These are phyloP conservation scores for Ahaetulla prasina DNA, from an alignment of 2,113 vertebrate species.

Conservation along the genomic window DNA sequence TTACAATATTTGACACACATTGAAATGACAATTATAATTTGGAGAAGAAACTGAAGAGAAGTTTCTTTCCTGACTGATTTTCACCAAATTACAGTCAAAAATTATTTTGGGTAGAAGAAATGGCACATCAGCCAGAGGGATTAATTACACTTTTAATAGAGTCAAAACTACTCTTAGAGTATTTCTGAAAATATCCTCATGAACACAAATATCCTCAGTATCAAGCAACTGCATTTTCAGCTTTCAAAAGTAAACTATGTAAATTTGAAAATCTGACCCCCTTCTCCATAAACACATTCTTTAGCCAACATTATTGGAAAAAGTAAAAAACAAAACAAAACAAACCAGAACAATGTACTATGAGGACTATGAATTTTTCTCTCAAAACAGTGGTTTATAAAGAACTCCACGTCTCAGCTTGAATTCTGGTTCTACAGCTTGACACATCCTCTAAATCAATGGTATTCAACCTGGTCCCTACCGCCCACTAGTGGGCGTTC, in stretches of 20 bases:
- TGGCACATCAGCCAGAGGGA: not conserved
- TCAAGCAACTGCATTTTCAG: not conserved
- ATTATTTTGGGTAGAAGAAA: not conserved
- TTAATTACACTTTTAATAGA: not conserved
- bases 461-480: too few species aligned
- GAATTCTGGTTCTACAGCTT: not conserved
- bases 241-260: not conserved
- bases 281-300: not conserved
- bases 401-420: not conserved
- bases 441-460: not conserved
- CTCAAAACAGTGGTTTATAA: fast-evolving
- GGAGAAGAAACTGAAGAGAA: not conserved
- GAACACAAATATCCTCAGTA: too few species aligned
- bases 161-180: not conserved
- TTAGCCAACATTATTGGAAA: not conserved
- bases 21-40: not conserved
- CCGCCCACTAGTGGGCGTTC: too few species aligned
- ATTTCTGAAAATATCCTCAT: not conserved
- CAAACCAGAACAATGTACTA: not conserved
- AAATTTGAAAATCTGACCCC: not conserved
- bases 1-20: not conserved
- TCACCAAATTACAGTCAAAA: not conserved
- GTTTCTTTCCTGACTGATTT: not conserved
- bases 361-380: not conserved
- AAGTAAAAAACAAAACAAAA: not conserved